Percentiles rank a stretch among this genome's conserved stretches.
Evolutionary conservation across 2,113 vertebrate genomes (phyloP).

Genomic region (Rousettus leschenaultii): DNA sequence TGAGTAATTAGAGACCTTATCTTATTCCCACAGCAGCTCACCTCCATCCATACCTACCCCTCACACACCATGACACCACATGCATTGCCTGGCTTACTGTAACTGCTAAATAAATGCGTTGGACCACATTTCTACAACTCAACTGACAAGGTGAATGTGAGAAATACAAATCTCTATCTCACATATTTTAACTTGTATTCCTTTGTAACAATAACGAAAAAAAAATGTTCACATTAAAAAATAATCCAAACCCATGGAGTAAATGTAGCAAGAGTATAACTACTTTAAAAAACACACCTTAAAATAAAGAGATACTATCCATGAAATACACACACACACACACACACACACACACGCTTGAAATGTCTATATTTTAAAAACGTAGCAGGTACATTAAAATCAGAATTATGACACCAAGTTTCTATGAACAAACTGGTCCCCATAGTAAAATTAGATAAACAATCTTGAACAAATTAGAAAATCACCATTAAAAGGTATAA

Average conservation of each 20-base stretch:
- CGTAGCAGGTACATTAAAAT: neutral
- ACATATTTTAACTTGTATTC: neutral
- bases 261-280: neutral
- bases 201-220: neutral
- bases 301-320: neutral
- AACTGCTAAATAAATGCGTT: no score
- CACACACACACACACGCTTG: neutral
- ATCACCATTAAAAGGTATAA: neutral
- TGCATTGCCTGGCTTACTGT: neutral
- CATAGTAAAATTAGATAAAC: neutral
- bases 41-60: neutral
- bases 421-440: neutral
- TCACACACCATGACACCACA: rapidly evolving
- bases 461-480: neutral
- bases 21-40: neutral
- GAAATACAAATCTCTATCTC: neutral
- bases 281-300: neutral
- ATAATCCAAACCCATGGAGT: neutral
- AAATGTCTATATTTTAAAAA: neutral
- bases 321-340: neutral
- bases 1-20: neutral
- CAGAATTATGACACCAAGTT: neutral
- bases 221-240: neutral
- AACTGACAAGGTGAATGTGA: neutral
- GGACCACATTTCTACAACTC: neutral